These are phyloP conservation scores for Agrypnia vestita DNA, from an alignment of 1,140 invertebrate genomes.

Conservation along the genomic window DNA sequence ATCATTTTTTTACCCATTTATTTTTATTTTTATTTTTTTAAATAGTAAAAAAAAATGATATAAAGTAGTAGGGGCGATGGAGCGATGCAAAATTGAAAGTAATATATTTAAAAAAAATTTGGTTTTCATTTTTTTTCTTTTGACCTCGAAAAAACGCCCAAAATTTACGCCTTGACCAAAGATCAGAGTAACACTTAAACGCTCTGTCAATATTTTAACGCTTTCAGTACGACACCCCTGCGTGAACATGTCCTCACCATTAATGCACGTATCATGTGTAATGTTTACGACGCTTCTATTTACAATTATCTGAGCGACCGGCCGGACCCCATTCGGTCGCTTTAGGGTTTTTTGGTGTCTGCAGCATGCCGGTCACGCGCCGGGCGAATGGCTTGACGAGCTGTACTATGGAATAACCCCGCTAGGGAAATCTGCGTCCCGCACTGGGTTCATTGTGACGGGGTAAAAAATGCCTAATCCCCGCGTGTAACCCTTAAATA, in stretches of 20 bases:
- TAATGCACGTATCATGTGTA: slow-evolving; percentile 30
- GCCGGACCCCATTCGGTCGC: slow-evolving; percentile 20
- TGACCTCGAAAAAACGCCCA: no score
- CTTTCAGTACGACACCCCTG: neutral
- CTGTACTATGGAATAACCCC: slow-evolving; percentile 48
- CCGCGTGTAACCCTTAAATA: slow-evolving; percentile 18
- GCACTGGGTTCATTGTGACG: slow-evolving; percentile 54
- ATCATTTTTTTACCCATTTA: no score
- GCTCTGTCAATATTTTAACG: no score
- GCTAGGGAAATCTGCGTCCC: slow-evolving; percentile 58
- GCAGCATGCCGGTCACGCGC: slow-evolving; percentile 57
- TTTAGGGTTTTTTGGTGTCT: slow-evolving; percentile 42
- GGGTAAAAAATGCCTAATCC: slow-evolving; percentile 48
- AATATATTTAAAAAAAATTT: no score
- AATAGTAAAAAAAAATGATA: no score
- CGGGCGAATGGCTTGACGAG: slow-evolving; percentile 58
- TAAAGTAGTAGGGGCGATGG: no score
- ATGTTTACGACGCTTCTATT: slow-evolving; percentile 42
- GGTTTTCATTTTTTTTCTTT: no score
- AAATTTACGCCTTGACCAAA: no score
- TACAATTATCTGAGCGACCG: slow-evolving; percentile 50
- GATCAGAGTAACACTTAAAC: no score
- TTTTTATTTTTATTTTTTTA: no score
- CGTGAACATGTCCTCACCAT: neutral
- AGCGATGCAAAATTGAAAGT: no score